Base-by-base conservation (phyloP, 1,140 invertebrate genomes). In the Drosophila malerkotliana region DNA sequence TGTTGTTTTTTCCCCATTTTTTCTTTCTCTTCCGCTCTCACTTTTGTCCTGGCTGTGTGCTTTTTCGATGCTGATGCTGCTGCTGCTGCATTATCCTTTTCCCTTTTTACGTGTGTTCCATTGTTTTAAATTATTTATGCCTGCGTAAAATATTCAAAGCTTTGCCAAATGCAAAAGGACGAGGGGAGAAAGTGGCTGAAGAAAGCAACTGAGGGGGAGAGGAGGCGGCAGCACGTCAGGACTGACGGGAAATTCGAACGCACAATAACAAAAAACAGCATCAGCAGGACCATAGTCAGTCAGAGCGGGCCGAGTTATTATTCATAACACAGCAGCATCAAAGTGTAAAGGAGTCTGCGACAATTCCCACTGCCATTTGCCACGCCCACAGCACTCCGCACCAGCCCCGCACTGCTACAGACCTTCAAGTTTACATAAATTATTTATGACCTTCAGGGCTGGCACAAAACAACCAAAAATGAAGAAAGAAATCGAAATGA, bases 91-190 rank as follows among this genome's bases (percentile, higher is more conserved):
- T 88, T 88, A 87, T 87, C 83, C 82, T 82, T 87, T 81, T 79
- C 51, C 56, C 47, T 73, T 80, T 76, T 64, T 81, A 88, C 83
- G 83, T 88, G 83, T 88, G 83, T 82, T 79, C 72, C 83, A 87
- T 87, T 87, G 83, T 88, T 88, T 87, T 87, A 87, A 88, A 87
- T 87, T 87, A 87, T 87, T 87, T 87, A 87, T 87, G 83, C 83
- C 79, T 88, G 83, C 72, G 79, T 88, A 88, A 87, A 87, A 87
- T 87, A 87, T 87, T 87, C 83, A 87, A 87, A 87, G 83, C 79
- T 63, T 69, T 60, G 62, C 66, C 74, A 77, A 77, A 77, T 71
- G 74, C 74, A 76, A 52, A 51, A 74, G 14, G 47, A 18, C 18
- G 30, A 8, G 30, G 26, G 12, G 15, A 32, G 39, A 32, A 10